Evolutionary conservation across 2,888 invertebrate species (phyloP), one percentile per base, ranked within the genome.

Genomic region (Anticlea derivata): DNA sequence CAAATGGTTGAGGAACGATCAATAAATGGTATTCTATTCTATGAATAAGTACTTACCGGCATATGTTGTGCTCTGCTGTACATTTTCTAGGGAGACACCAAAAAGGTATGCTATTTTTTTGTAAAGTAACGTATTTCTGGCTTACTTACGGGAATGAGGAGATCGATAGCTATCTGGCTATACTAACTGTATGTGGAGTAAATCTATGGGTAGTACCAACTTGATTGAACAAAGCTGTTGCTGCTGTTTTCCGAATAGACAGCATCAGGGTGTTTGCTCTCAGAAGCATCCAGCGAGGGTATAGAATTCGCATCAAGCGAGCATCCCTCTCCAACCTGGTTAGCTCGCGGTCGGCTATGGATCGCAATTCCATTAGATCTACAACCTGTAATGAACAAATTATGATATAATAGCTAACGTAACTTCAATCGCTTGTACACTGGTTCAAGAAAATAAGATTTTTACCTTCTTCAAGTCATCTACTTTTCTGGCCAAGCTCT

Each of bases 401-500:
- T 11, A n/a, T n/a, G n/a, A n/a, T n/a, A n/a, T n/a, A n/a, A n/a
- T n/a, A n/a, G n/a, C n/a, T n/a, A n/a, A n/a, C n/a, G n/a, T n/a
- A n/a, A n/a, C n/a, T n/a, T n/a, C n/a, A n/a, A n/a, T n/a, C n/a
- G n/a, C n/a, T n/a, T n/a, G n/a, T n/a, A n/a, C n/a, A n/a, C n/a
- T n/a, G n/a, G n/a, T n/a, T n/a, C n/a, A 17, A 13, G 7, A 30
- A 11, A 31, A 4, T 8, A 13, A 7, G 27, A 7, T 12, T 41
- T 10, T 52, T 73, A 82, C 87, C 81, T 88, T 88, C 60, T 75
- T 73, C 38, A 88, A 70, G 58, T 88, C 89, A 43, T 87, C 83
- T 26, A 90, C 70, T 78, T 89, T 90, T 50, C 78, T 72, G n/a
- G 86, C 86, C 47, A 90, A 73, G 50, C 86, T 84, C 68, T 87